Percentiles rank a stretch among this genome's conserved stretches.
Evolutionary conservation across 2,113 vertebrate species (phyloP).

Genomic region (Trachemys scripta): DNA sequence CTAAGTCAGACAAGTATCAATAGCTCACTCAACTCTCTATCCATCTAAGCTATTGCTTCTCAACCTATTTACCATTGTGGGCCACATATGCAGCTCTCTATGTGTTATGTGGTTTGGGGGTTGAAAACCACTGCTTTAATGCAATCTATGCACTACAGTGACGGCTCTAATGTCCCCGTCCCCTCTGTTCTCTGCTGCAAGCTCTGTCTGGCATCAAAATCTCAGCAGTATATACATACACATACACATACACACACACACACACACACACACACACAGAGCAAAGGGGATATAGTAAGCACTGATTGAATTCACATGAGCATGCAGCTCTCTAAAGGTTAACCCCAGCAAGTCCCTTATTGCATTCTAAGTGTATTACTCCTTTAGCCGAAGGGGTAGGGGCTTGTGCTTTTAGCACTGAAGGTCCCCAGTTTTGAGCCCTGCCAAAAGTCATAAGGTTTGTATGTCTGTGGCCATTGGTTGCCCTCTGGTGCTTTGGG

Average conservation of each 20-base stretch:
- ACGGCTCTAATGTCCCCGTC: neutral
- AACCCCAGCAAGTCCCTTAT: neutral
- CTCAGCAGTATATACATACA: no score
- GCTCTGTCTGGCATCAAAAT: no score
- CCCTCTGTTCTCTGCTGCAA: neutral
- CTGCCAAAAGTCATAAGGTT: neutral
- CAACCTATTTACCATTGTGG: no score
- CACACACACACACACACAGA: no score
- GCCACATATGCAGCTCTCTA: no score
- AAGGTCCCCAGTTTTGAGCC: neutral
- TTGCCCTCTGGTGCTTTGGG: neutral
- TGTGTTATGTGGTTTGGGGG: no score
- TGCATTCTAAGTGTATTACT: neutral
- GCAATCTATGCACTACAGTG: no score
- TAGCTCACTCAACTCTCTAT: neutral
- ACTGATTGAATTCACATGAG: neutral
- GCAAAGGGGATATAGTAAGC: neutral
- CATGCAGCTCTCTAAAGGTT: neutral
- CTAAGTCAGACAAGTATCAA: neutral
- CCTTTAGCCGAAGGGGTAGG: neutral
- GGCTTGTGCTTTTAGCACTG: neutral
- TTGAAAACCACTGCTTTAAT: no score
- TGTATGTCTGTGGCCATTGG: neutral
- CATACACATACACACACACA: no score
- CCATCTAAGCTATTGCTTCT: neutral